Evolutionary conservation across 2,797 vertebrate genomes (phyloP).

Genomic region (Diplodus puntazzo): DNA sequence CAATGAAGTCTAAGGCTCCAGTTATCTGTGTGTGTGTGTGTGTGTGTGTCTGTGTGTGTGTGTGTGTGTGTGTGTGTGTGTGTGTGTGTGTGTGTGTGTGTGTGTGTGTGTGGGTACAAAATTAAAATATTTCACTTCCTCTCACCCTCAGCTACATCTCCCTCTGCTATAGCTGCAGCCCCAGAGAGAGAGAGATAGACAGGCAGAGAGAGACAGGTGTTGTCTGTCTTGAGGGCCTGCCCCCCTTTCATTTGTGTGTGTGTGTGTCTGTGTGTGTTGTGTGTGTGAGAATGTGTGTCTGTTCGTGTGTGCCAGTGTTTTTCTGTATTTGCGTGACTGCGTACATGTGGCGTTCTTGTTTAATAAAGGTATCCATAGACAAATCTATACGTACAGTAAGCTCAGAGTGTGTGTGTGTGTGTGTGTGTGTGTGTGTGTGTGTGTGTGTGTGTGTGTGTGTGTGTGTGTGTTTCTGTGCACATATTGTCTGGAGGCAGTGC

Average conservation of each 20-base stretch:
- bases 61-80: conserved; percentile 6
- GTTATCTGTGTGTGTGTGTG: conserved; percentile 19
- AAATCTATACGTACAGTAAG: conserved; percentile 23
- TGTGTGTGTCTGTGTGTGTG: conserved; percentile 2
- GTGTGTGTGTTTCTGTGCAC: neutral
- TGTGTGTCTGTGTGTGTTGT: conserved; percentile 9
- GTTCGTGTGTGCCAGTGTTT: neutral
- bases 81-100: conserved; percentile 11
- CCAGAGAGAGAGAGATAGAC: conserved; percentile 5
- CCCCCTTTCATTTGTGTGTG: conserved; percentile 2
- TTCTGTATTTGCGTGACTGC: neutral
- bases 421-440: conserved; percentile 25
- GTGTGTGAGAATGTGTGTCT: conserved; percentile 11
- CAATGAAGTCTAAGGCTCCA: conserved; percentile 18
- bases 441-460: conserved; percentile 16
- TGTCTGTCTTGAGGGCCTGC: conserved; percentile 24
- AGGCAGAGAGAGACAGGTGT: conserved; percentile 37
- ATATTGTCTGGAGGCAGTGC: conserved; percentile 38
- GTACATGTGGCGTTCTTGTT: conserved; percentile 7
- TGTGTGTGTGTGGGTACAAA: neutral
- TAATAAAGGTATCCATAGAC: conserved; percentile 1
- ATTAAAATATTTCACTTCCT: conserved; percentile 19
- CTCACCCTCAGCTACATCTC: conserved; percentile 13
- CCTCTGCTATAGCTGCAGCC: conserved; percentile 8
- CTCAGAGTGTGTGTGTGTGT: neutral